Conservation (phyloP, 2,888 invertebrate species). For the Spialia ferax region DNA sequence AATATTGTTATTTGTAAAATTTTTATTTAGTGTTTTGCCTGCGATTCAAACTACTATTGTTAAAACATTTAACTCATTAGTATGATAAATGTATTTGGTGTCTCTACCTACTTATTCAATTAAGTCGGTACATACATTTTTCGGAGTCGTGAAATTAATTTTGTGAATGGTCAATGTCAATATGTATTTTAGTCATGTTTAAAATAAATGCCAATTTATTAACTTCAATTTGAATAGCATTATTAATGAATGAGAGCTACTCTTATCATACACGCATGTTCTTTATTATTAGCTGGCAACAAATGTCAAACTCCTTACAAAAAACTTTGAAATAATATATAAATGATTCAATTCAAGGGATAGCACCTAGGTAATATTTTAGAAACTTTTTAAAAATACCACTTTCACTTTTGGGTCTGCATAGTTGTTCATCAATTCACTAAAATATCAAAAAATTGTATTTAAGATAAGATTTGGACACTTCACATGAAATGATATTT, state of each 20-base stretch:
- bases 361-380: no score
- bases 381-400: no score
- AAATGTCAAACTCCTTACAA: no score
- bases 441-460: no score
- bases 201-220: conserved; percentile 26
- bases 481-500: neutral
- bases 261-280: no score
- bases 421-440: no score
- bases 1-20: no score
- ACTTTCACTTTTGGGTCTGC: no score
- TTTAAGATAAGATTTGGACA: neutral
- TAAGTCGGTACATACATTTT: neutral
- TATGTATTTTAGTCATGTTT: conserved; percentile 42
- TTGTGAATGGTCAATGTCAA: conserved; percentile 42
- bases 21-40: no score
- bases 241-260: conserved; percentile 12
- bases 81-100: conserved; percentile 3
- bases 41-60: neutral
- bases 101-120: neutral
- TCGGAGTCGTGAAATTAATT: conserved; percentile 42
- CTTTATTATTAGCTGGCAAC: no score
- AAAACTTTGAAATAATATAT: no score
- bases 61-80: neutral
- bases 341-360: no score
- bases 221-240: conserved; percentile 23